Conservation (phyloP, 2,888 invertebrate genomes). For the Operophtera brumata region DNA sequence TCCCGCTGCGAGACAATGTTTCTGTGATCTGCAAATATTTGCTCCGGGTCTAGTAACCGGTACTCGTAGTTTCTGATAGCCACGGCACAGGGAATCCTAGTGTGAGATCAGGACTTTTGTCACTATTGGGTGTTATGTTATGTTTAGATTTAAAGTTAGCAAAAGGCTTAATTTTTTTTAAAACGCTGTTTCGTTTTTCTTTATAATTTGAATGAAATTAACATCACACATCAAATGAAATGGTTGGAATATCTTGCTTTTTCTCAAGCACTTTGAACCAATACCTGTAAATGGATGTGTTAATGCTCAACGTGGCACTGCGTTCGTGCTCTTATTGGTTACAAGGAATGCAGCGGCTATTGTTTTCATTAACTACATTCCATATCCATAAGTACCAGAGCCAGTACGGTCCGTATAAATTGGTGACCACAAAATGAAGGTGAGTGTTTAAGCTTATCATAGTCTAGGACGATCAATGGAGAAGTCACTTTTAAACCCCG, state of each 20-base stretch:
- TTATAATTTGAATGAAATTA: too few relatives aligned
- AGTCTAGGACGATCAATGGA: conserved; percentile 1
- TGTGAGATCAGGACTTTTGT: too few relatives aligned
- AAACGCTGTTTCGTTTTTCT: too few relatives aligned
- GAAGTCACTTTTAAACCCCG: not conserved
- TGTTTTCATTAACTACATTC: conserved; percentile 33
- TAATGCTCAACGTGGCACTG: conserved; percentile 41
- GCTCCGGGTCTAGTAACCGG: too few relatives aligned
- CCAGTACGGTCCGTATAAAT: conserved; percentile 26
- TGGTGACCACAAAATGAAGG: conserved; percentile 26
- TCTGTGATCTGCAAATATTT: too few relatives aligned
- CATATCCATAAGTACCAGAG: conserved; percentile 15
- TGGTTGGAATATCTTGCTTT: not conserved
- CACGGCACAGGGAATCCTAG: too few relatives aligned
- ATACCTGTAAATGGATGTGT: conserved; percentile 43
- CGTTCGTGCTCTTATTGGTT: conserved; percentile 43
- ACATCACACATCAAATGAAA: not conserved
- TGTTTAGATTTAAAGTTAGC: too few relatives aligned
- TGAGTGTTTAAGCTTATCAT: not conserved
- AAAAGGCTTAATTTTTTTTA: too few relatives aligned
- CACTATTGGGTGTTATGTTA: too few relatives aligned
- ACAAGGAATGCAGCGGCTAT: conserved; percentile 30
- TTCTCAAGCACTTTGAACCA: not conserved
- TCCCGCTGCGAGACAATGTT: too few relatives aligned
- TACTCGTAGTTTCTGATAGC: too few relatives aligned